A percentile compares a stretch with the other conserved stretches of the same genome.
Conservation (phyloP, 2,797 vertebrate genomes). For the Scarus forsteni region DNA sequence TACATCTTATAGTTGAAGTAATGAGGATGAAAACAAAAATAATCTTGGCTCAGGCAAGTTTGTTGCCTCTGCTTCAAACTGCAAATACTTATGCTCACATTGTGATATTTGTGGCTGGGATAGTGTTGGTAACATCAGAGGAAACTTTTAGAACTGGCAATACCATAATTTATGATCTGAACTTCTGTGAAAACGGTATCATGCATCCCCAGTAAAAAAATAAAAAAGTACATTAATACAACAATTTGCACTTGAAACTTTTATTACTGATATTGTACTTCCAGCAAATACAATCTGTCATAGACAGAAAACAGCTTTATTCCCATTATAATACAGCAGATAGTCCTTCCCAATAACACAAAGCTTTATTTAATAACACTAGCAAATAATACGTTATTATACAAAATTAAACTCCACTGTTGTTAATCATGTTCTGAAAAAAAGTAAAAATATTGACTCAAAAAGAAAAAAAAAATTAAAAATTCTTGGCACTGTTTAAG, state of each 20-base stretch:
- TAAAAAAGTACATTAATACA: background rate
- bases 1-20: too few relatives aligned
- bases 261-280: constrained; percentile 70
- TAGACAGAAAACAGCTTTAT: constrained; percentile 32
- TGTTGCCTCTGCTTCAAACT: too few relatives aligned
- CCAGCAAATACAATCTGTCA: constrained; percentile 45
- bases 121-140: too few relatives aligned
- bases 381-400: constrained; percentile 22
- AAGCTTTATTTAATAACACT: constrained; percentile 32
- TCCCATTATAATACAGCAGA: constrained; percentile 30
- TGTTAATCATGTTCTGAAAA: constrained; percentile 16
- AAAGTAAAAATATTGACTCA: background rate
- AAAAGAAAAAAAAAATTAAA: constrained; percentile 3
- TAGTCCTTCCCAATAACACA: constrained; percentile 29
- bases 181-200: too few relatives aligned
- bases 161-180: too few relatives aligned
- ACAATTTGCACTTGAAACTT: constrained; percentile 25
- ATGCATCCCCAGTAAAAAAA: background rate
- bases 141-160: too few relatives aligned
- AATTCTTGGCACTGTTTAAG: constrained; percentile 57
- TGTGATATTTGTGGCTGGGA: too few relatives aligned
- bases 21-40: too few relatives aligned
- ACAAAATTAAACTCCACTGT: constrained; percentile 35
- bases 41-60: too few relatives aligned
- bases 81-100: too few relatives aligned